Conservation (phyloP, 2,113 vertebrate species). For the Nettapus auritus region DNA sequence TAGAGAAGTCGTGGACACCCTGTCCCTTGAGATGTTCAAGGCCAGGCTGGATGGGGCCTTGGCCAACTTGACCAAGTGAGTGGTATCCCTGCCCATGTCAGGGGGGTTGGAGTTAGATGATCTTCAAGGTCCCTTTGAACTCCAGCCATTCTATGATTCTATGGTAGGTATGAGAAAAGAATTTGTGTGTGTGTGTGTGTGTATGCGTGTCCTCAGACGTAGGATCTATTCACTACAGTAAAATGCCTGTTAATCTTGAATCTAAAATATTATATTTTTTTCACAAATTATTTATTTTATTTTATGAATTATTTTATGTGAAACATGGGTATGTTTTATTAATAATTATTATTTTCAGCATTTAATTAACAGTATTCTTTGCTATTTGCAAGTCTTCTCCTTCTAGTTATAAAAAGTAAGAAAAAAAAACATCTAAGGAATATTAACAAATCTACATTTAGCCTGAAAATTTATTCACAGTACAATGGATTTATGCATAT, state of each 20-base stretch:
- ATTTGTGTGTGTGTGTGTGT: too few species aligned
- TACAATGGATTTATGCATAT: background rate
- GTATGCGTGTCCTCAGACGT: background rate
- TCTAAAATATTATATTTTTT: background rate
- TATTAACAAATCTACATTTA: background rate
- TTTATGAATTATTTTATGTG: background rate
- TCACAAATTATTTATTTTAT: background rate
- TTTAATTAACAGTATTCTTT: background rate
- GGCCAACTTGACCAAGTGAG: too few species aligned
- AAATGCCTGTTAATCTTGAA: background rate
- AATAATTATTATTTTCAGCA: background rate
- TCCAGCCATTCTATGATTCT: too few species aligned
- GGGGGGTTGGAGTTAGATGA: too few species aligned
- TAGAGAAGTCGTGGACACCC: too few species aligned
- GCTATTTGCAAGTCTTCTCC: background rate
- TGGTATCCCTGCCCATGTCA: too few species aligned
- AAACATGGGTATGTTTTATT: background rate
- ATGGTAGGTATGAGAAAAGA: too few species aligned
- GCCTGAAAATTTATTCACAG: background rate
- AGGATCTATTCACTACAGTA: background rate
- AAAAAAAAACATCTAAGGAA: background rate
- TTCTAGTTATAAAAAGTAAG: background rate
- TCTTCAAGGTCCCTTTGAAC: too few species aligned
- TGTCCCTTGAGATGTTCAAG: too few species aligned
- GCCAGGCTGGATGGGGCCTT: too few species aligned